Evolutionary conservation across 2,797 vertebrate genomes (phyloP), one percentile per base, ranked within the genome.

Genomic region (Poeciliopsis gracilis): DNA sequence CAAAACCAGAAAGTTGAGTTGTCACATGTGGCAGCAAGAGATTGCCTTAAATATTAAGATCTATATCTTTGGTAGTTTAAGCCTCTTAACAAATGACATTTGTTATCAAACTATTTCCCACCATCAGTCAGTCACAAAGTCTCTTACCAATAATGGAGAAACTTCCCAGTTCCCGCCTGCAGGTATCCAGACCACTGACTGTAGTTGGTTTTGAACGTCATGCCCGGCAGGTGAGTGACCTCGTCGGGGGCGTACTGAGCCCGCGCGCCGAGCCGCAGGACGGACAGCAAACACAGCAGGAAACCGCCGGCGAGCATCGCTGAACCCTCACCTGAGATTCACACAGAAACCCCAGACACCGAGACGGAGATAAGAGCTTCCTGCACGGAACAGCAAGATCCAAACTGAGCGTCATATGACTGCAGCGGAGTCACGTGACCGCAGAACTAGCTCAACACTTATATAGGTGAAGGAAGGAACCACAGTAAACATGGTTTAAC

Each of bases 151-250:
- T 96, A 96, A 75, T 96, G 96, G 0, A 96, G 89, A 51, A 94
- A 95, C 77, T 79, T 53, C 8, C 95, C 81, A 47, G 89, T 86
- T 45, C 90, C 63, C 0, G 93, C 93, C 78, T 93, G 83, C 1
- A 96, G 89, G 88, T 95, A 94, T 2, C 96, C 96, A 0, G 96
- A 96, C 95, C 95, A 96, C 79, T 96, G 96, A 1, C 69, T 84
- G 49, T 92, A 96, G 82, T 85, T 94, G 1, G 92, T 88, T 82
- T 92, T 94, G 80, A 95, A 95, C 51, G 18, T 83, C 93, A 95
- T 93, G 0, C 96, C 96, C 0, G 95, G 96, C 13, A 96, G 85
- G 9, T 82, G 1, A 0, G 74, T 83, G 25, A 96, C 94, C 81
- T 95, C 94, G 38, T 96, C 96, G 0, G 95, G 94, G 33, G 79